phyloP scores from a whole-genome alignment of 53 echinoderm and acorn worm genomes.

The Temnopleurus reevesii region DNA sequence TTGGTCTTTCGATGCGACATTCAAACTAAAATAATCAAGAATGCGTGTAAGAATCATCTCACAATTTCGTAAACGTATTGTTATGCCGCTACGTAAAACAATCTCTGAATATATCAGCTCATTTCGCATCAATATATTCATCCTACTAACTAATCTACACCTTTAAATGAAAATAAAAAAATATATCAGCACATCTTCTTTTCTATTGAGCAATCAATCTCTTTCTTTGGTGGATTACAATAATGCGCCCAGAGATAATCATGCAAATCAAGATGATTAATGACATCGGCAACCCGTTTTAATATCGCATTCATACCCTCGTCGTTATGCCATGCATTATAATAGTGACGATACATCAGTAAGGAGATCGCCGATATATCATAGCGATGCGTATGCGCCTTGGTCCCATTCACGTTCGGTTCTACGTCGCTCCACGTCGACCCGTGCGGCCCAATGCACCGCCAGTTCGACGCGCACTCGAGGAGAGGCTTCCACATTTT shows the following conservation, averaged over 20 bases:
- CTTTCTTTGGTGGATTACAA: constrained; percentile 93
- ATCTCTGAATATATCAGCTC: no score
- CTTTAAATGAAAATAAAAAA: no score
- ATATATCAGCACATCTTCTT: constrained; percentile 66
- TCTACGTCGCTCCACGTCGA: constrained; percentile 40
- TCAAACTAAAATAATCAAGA: no score
- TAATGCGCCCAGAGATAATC: constrained; percentile 98
- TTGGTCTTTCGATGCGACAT: no score
- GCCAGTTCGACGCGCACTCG: constrained; percentile 65
- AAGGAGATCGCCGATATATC: constrained; percentile 75
- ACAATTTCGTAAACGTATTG: no score
- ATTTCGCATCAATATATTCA: no score
- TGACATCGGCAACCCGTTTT: constrained; percentile 63
- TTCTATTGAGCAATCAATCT: constrained; percentile 74
- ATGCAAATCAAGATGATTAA: constrained; percentile 59
- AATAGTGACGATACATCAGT: constrained; percentile 71
- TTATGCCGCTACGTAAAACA: no score
- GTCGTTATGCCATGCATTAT: constrained; percentile 66
- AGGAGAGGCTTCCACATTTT: constrained; percentile 74
- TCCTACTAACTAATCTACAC: no score
- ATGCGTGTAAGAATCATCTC: no score
- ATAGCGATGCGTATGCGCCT: constrained; percentile 74
- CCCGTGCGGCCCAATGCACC: constrained; percentile 82
- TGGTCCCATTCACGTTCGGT: constrained; percentile 51
- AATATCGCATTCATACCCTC: constrained; percentile 53